Evolutionary conservation across 2,113 vertebrate species (phyloP), one percentile per base, ranked within the genome.

Genomic region (Anguilla rostrata): DNA sequence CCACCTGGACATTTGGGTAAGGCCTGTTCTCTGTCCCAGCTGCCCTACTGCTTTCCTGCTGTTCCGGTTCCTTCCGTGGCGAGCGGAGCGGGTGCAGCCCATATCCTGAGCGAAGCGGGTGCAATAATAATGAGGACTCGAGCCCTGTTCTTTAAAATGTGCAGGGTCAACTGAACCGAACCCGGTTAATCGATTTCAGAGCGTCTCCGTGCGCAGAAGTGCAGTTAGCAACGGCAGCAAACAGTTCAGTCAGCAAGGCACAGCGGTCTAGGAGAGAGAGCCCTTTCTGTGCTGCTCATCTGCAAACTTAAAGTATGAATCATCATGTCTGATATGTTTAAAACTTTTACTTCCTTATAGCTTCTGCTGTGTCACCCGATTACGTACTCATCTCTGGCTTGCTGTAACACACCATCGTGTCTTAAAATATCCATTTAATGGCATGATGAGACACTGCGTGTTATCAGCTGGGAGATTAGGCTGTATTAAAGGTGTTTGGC

Each of bases 1-100:
- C 41, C 96, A 97, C 90, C 95, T 97, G 93, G 97, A 97, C 90
- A 97, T 97, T 75, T 97, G 97, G 97, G 97, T 97, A 97, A 46
- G 84, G 84, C 26, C 11, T 11, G 49, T 0, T 18, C 39, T 83
- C 49, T 16, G 22, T 80, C 18, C 29, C 18, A 0, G 2, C 40
- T 43, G 41, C 18, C 26, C 40, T 3, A 29, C 43, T 22, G 20
- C 78, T 39, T n/a, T 79, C 78, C 78, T n/a, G 49, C 49, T 11
- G 49, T 53, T 11, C 20, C 16, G 2, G 16, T 22, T 63, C 22
- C 60, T 7, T 63, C 56, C 2, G 56, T 57, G 56, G 14, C 2
- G 18, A 57, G 56, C 3, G 14, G 1, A 46, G 49, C 49, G 3
- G 60, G 22, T 5, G 60, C 60, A 63, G 16, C 2, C 60, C 20